phyloP scores from a whole-genome alignment of 2,113 vertebrate genomes.

The Acanthochromis polyacanthus region DNA sequence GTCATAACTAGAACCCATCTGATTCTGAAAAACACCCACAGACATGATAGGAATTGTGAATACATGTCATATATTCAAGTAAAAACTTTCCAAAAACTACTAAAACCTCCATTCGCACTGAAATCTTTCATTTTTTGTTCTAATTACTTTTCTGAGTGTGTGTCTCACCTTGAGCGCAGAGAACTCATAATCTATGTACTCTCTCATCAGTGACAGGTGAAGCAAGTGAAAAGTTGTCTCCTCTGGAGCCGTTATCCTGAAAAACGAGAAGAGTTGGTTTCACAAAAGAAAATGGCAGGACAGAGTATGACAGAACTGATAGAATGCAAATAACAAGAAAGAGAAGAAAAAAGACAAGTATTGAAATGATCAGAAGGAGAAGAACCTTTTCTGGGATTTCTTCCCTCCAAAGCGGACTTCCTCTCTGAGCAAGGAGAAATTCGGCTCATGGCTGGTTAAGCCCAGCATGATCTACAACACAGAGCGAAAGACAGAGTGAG shows the following conservation, averaged over 20 bases:
- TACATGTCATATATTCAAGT: too few relatives aligned
- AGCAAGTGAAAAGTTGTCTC: conserved; percentile 98
- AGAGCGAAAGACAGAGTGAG: not conserved
- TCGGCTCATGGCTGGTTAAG: conserved; percentile 96
- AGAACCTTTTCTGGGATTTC: conserved; percentile 94
- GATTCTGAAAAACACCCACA: conserved; percentile 80
- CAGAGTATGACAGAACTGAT: not conserved
- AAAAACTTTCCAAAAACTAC: too few relatives aligned
- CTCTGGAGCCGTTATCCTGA: conserved; percentile 94
- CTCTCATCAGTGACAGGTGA: conserved; percentile 98
- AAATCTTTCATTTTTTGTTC: not conserved
- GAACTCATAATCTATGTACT: conserved; percentile 99
- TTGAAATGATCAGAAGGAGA: too few relatives aligned
- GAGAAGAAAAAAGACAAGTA: not conserved
- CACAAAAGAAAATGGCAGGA: not conserved
- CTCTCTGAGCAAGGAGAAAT: conserved; percentile 98
- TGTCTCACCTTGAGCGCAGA: conserved; percentile 91
- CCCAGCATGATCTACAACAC: conserved; percentile 95
- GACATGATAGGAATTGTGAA: not conserved
- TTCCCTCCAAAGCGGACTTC: conserved; percentile 98
- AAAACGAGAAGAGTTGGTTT: conserved; percentile 36
- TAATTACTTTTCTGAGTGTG: not conserved
- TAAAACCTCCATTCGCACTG: too few relatives aligned
- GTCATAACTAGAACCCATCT: conserved; percentile 92
- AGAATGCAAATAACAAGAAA: rapidly evolving